Evolutionary conservation across 2,888 invertebrate genomes (phyloP).

Genomic region (Petrolisthes cinctipes): DNA sequence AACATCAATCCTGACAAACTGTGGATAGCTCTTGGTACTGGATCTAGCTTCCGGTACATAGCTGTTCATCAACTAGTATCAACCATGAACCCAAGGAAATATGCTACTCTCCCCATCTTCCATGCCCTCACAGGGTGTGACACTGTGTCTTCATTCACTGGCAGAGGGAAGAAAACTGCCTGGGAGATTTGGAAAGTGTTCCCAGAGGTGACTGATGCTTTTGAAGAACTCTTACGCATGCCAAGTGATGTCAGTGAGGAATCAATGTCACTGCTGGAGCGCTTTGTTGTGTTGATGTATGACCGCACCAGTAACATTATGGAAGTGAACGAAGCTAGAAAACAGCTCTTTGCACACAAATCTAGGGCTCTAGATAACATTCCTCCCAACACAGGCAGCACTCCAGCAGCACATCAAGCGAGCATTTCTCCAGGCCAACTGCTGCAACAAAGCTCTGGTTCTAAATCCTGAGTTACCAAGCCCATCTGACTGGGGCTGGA

Average conservation of each 20-base stretch:
- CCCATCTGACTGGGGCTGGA: conserved; percentile 35
- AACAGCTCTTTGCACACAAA: conserved; percentile 27
- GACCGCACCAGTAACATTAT: conserved; percentile 5
- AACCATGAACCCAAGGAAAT: neutral
- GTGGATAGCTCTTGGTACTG: conserved; percentile 14
- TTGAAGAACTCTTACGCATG: conserved; percentile 14
- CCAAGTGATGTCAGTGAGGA: conserved; percentile 22
- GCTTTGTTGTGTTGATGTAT: conserved; percentile 38
- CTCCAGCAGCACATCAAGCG: conserved; percentile 37
- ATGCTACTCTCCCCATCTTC: neutral
- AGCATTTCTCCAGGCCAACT: conserved; percentile 13
- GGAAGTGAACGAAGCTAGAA: conserved; percentile 16
- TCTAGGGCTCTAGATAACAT: conserved; percentile 19
- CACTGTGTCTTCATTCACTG: conserved; percentile 17
- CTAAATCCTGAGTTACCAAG: conserved; percentile 25
- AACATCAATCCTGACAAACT: conserved; percentile 15
- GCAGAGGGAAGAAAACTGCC: conserved; percentile 20
- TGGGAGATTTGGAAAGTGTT: conserved; percentile 31
- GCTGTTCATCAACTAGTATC: conserved; percentile 21
- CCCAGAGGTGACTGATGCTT: conserved; percentile 27
- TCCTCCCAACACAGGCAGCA: conserved; percentile 32
- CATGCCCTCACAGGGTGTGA: conserved; percentile 23
- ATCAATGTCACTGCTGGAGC: conserved; percentile 24
- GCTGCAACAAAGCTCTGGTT: conserved; percentile 31
- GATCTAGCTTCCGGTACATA: conserved; percentile 16